Conservation (phyloP, 1,140 invertebrate genomes). For the Drosophila paulistorum region DNA sequence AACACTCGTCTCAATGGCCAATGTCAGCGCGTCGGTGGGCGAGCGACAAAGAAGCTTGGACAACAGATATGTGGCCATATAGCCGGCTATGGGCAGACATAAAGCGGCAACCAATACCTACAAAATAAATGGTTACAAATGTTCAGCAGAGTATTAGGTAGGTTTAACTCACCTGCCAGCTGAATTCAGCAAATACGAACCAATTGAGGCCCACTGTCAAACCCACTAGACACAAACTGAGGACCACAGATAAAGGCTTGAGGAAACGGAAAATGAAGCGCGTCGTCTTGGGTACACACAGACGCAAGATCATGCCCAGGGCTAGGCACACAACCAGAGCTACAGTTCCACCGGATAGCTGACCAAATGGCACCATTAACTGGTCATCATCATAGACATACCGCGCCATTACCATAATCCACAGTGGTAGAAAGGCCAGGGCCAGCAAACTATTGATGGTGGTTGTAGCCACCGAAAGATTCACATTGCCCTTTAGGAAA, state of each 20-base stretch:
- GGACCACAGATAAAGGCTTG: constrained; percentile 56
- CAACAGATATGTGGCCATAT: constrained; percentile 45
- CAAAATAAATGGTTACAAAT: neutral
- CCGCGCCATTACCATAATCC: constrained; percentile 49
- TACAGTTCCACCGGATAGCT: constrained; percentile 41
- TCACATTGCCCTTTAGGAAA: constrained; percentile 63
- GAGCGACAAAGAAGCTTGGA: constrained; percentile 55
- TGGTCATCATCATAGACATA: constrained; percentile 46
- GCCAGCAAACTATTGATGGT: constrained; percentile 58
- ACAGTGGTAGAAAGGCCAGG: constrained; percentile 53
- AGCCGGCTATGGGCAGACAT: constrained; percentile 48
- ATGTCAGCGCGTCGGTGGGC: constrained; percentile 53
- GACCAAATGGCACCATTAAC: constrained; percentile 46
- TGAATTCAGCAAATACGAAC: constrained; percentile 54
- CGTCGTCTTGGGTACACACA: constrained; percentile 52
- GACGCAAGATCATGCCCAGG: constrained; percentile 47
- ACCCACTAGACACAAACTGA: constrained; percentile 55
- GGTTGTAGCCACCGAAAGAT: constrained; percentile 60
- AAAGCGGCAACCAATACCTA: constrained; percentile 52
- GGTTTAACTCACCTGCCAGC: constrained; percentile 40
- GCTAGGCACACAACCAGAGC: constrained; percentile 48
- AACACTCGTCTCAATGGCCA: constrained; percentile 58
- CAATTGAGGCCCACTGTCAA: constrained; percentile 60
- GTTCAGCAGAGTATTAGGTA: neutral
- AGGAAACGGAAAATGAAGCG: constrained; percentile 57